Base-by-base conservation (phyloP, 2,797 vertebrate species). In the Yasuhikotakia modesta region DNA sequence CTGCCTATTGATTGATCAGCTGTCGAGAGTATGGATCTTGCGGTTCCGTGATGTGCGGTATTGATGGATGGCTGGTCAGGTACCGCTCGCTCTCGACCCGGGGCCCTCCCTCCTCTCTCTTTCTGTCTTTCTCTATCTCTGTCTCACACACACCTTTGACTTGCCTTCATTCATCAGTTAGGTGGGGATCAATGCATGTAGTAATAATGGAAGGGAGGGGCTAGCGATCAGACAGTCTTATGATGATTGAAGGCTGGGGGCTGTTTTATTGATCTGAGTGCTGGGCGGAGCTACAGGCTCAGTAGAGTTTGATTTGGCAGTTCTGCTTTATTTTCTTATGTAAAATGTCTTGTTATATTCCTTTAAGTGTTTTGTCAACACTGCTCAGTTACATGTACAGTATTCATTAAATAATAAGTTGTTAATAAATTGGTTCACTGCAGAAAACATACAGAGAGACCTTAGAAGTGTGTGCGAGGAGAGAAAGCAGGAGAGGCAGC, bases 1-100 rank as follows among this genome's bases (percentile, higher is more conserved):
- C 84, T 83, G 81, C 78, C 80, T 82, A 85, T 83, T 90, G 91
- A 92, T 83, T 84, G 90, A 92, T 91, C 70, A 87, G 84, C 85
- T 87, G 88, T 87, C 81, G 45, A 70, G 78, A 61, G 21, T 72
- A 93, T 93, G 66, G 90, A 92, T 90, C 72, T 68, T 81, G 86
- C 67, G 81, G 85, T 86, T 90, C 88, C 76, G 68, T 68, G 45
- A 82, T 76, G 80, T 81, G 82, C 78, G 22, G 74, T 87, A 87
- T 85, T 90, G 90, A 92, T 67, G n/a, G 86, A 90, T 89, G 82
- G 35, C 82, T 6, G 32, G 53, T 30, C 8, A 4, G 22, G 50
- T 32, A 24, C 50, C 19, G n/a, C 7, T 64, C 61, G 32, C 73
- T 67, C 55, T 10, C 66, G 12, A 82, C 73, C 43, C 58, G 27